Conservation (phyloP, 2,797 vertebrate species). For the Pempheris klunzingeri region DNA sequence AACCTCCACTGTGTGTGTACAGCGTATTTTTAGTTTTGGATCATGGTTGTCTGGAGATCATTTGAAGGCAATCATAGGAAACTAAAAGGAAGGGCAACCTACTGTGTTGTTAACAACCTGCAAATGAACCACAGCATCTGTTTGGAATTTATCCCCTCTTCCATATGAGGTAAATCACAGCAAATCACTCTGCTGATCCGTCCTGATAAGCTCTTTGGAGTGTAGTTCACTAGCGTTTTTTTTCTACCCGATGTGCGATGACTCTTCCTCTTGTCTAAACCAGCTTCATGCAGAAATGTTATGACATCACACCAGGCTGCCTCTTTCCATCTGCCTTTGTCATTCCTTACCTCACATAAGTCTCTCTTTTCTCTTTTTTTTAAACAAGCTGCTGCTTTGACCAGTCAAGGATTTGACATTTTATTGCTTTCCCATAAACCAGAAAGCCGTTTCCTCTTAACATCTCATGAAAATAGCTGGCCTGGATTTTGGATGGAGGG, state of each 20-base stretch:
- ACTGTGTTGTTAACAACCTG: constrained; percentile 57
- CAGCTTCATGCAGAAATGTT: constrained; percentile 31
- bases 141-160: constrained; percentile 48
- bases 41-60: constrained; percentile 41
- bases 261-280: constrained; percentile 34
- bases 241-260: constrained; percentile 13
- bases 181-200: constrained; percentile 31
- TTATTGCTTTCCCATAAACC: constrained; percentile 75
- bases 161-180: constrained; percentile 47
- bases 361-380: constrained; percentile 30
- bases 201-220: constrained; percentile 41
- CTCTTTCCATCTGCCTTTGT: constrained; percentile 69
- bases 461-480: constrained; percentile 70
- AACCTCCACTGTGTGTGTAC: constrained; percentile 5
- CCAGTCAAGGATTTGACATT: constrained; percentile 65
- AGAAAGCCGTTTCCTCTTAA: constrained; percentile 57
- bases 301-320: constrained; percentile 57
- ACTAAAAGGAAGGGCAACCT: constrained; percentile 38
- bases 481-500: constrained; percentile 20
- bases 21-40: constrained; percentile 36
- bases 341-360: constrained; percentile 54
- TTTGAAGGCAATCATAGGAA: constrained; percentile 34
- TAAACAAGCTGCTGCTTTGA: constrained; percentile 62
- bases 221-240: constrained; percentile 30
- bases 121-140: constrained; percentile 66